A percentile compares a stretch with the other conserved stretches of the same genome.
These are phyloP conservation scores for Anarsia innoxiella DNA, from an alignment of 2,888 invertebrate species.

Conservation along the genomic window DNA sequence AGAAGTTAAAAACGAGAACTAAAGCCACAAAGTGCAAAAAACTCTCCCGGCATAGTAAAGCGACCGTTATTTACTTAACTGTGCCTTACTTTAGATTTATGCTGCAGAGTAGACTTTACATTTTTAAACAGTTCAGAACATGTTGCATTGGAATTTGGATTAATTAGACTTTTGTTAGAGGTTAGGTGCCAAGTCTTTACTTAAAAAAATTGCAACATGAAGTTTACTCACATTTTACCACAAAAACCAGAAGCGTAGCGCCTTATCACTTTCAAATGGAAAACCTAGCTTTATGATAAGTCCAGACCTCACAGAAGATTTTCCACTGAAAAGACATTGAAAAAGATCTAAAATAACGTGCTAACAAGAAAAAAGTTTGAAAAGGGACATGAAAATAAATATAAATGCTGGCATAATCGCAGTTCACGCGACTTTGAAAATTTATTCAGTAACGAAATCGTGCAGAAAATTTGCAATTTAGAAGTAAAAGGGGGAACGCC, in stretches of 20 bases:
- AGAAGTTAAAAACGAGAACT: slow-evolving; percentile 3
- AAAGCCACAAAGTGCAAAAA: slow-evolving; percentile 1
- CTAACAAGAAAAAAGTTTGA: slow-evolving; percentile 15
- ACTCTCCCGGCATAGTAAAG: neutral
- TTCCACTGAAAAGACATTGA: too few relatives aligned
- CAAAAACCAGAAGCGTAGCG: neutral
- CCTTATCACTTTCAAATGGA: too few relatives aligned
- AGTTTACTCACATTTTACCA: too few relatives aligned
- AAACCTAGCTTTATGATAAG: too few relatives aligned
- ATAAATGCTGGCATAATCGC: slow-evolving; percentile 53
- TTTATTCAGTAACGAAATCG: slow-evolving; percentile 69
- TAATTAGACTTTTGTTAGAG: too few relatives aligned
- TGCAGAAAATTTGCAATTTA: slow-evolving; percentile 75
- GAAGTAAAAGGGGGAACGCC: slow-evolving; percentile 70
- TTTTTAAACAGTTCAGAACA: too few relatives aligned
- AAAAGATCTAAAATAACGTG: slow-evolving; percentile 48
- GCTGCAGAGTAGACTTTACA: slow-evolving; percentile 45
- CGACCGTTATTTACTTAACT: slow-evolving; percentile 2
- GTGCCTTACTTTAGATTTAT: slow-evolving; percentile 28
- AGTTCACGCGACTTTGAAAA: slow-evolving; percentile 59
- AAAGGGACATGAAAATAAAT: slow-evolving; percentile 28
- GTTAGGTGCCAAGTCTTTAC: too few relatives aligned
- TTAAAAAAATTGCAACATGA: too few relatives aligned
- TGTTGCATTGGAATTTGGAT: too few relatives aligned
- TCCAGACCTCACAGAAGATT: too few relatives aligned